Base-by-base conservation (phyloP, 2,113 vertebrate genomes). In the Acrocephalus arundinaceus region DNA sequence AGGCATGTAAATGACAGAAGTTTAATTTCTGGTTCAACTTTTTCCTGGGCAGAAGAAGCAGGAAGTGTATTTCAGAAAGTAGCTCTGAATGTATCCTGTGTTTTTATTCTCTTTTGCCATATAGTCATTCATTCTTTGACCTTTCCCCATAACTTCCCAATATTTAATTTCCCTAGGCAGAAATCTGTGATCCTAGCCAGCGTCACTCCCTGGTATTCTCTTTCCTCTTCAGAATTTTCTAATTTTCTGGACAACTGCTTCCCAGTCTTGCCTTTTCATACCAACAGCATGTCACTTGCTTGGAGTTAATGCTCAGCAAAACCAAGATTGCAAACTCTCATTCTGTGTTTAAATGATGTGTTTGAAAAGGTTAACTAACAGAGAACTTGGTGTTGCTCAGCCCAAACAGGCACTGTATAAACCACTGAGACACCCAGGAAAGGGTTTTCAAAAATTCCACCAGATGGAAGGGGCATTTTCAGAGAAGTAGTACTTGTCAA, bases 111-210 rank as follows among this genome's bases (percentile, higher is more conserved):
- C 73, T 57, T 74, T 89, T 45, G 76, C 66, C 37, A 30, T 19
- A 21, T 23, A 75, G 61, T 52, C 57, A 61, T 81, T 87, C 30
- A 30, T 84, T 72, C 65, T 67, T 74, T 0, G 0, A 37, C 15
- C 49, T 87, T 92, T 54, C 70, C 37, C 22, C 5, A 5, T 45
- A 75, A 75, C 14, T 46, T 68, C 22, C 20, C 45, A 49, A 72
- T 65, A 63, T 87, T 92, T 94, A 54, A 62, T 91, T 91, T 95
- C 49, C n/a, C 15, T 25, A 57, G 49, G 81, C 67, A 89, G 89
- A 84, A 84, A 18, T 24, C 57, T 72, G 52, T 67, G 37, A 48
- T 48, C 45, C 25, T 30, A 48, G 31, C 25, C 48, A 45, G 35
- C 51, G 19, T 46, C 24, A 52, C 31, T 89, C 39, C 46, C 24